A percentile compares a stretch with the other conserved stretches of the same genome.
Evolutionary conservation across 2,888 invertebrate species (phyloP).

Genomic region (Pantelozetes paolii): DNA sequence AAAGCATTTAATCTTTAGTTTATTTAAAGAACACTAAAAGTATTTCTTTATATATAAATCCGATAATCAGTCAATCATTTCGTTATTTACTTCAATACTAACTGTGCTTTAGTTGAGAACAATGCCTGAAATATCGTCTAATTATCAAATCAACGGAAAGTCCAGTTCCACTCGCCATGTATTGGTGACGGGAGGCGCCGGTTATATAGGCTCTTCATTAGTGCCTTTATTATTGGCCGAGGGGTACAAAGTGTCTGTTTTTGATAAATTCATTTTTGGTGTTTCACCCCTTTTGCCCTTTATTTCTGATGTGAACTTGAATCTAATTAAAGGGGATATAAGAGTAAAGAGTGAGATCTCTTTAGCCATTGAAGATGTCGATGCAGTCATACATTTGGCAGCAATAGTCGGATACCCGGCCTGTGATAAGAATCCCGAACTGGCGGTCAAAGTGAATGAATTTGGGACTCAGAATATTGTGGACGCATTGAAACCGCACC

Average conservation of each 20-base stretch:
- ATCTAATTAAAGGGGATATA: slow-evolving; percentile 50
- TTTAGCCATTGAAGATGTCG: slow-evolving; percentile 49
- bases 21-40: too few species aligned
- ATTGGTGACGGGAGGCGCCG: slow-evolving; percentile 52
- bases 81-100: too few species aligned
- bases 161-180: slow-evolving; percentile 47
- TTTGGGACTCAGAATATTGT: slow-evolving; percentile 51
- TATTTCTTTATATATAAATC: too few species aligned
- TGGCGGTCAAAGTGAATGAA: slow-evolving; percentile 51
- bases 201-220: slow-evolving; percentile 53
- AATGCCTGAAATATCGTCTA: too few species aligned
- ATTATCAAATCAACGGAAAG: too few species aligned
- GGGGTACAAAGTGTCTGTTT: slow-evolving; percentile 53
- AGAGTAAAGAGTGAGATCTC: slow-evolving; percentile 49
- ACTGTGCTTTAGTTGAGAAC: too few species aligned
- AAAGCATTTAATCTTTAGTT: too few species aligned
- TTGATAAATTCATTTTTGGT: slow-evolving; percentile 52
- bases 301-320: slow-evolving; percentile 46
- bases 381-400: slow-evolving; percentile 52
- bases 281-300: slow-evolving; percentile 50
- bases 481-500: slow-evolving; percentile 49
- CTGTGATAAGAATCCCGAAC: slow-evolving; percentile 51
- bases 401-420: slow-evolving; percentile 54
- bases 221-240: slow-evolving; percentile 51
- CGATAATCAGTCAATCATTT: too few species aligned